Conservation (phyloP, 92 coral and sea anemone genomes). For the Actinostola sp. region DNA sequence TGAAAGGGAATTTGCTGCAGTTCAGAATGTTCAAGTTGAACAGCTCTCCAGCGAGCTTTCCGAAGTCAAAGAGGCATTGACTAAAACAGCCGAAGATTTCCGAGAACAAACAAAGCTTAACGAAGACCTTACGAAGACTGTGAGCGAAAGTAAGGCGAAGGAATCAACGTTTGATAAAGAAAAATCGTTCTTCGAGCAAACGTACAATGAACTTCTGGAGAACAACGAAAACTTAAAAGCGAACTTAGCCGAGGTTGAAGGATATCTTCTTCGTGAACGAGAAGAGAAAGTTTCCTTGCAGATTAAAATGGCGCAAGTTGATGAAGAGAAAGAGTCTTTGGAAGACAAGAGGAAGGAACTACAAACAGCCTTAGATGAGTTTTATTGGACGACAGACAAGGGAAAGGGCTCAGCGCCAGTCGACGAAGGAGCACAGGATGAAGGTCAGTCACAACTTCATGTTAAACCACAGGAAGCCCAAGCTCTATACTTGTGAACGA, state of each 20-base stretch:
- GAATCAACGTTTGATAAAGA: conserved; percentile 42
- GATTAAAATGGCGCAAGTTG: conserved; percentile 66
- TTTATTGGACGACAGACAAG: conserved; percentile 89
- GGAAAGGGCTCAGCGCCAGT: conserved; percentile 32
- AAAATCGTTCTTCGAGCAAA: conserved; percentile 40
- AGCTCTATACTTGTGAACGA: too few species aligned
- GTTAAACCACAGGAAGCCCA: too few species aligned
- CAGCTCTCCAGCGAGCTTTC: conserved; percentile 29
- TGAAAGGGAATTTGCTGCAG: conserved; percentile 30
- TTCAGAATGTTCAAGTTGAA: conserved; percentile 14
- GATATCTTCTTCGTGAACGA: conserved; percentile 61
- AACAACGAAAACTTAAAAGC: conserved; percentile 54
- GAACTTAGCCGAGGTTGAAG: conserved; percentile 64
- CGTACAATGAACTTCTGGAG: conserved; percentile 41
- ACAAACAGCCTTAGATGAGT: conserved; percentile 93
- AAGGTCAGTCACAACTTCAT: conserved; percentile 43
- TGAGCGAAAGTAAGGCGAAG: conserved; percentile 26
- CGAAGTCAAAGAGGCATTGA: conserved; percentile 10
- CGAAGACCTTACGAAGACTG: conserved; percentile 32
- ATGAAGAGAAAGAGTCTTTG: conserved; percentile 77
- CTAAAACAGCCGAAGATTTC: conserved; percentile 14
- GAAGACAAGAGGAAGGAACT: conserved; percentile 73
- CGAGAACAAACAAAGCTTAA: conserved; percentile 1
- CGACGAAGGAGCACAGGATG: conserved; percentile 32
- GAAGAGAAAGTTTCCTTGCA: conserved; percentile 76